Evolutionary conservation across 2,888 invertebrate genomes (phyloP).

Genomic region (Eupithecia subfuscata): DNA sequence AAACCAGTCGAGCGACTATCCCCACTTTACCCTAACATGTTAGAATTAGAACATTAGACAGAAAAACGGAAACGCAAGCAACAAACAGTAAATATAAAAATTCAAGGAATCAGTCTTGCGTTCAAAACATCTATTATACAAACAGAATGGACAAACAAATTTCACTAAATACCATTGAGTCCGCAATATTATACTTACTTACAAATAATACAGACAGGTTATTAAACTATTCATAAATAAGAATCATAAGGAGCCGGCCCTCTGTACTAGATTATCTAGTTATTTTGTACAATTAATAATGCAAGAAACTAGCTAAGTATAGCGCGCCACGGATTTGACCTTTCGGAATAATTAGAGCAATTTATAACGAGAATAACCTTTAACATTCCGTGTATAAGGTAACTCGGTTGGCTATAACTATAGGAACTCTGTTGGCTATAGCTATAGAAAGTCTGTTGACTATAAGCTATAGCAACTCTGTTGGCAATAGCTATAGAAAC

Average conservation of each 20-base stretch:
- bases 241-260: slow-evolving; percentile 73
- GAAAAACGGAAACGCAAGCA: slow-evolving; percentile 22
- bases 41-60: neutral
- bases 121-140: slow-evolving; percentile 74
- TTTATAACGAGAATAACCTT: slow-evolving; percentile 1
- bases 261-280: slow-evolving; percentile 66
- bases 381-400: neutral
- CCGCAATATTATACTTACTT: slow-evolving; percentile 73
- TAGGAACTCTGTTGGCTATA: neutral
- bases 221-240: slow-evolving; percentile 67
- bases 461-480: neutral
- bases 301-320: slow-evolving; percentile 20
- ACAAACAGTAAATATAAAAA: slow-evolving; percentile 49
- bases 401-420: neutral
- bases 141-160: slow-evolving; percentile 58
- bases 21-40: neutral
- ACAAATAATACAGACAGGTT: slow-evolving; percentile 71
- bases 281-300: slow-evolving; percentile 66
- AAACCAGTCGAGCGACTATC: neutral
- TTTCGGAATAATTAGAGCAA: neutral
- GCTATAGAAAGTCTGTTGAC: neutral
- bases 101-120: slow-evolving; percentile 77
- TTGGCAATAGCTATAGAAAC: neutral
- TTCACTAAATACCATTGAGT: slow-evolving; percentile 82
- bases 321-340: neutral